Conservation (phyloP, 1,140 invertebrate genomes). For the Neodiprion fabricii region DNA sequence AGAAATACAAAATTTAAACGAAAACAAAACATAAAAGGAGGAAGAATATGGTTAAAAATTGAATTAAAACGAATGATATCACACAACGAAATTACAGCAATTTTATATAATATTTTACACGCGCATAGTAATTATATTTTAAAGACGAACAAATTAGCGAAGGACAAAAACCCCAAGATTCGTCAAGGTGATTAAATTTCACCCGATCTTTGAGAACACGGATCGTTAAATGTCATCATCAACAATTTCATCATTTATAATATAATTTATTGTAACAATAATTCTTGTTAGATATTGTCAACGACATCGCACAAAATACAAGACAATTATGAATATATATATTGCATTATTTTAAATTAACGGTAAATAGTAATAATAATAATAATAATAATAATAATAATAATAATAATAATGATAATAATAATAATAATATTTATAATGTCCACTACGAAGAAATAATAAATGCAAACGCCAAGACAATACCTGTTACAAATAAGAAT, state of each 20-base stretch:
- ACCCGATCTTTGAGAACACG: not conserved
- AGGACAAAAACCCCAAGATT: not conserved
- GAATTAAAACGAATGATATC: slow-evolving; percentile 14
- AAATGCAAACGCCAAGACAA: slow-evolving; percentile 2
- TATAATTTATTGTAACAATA: slow-evolving; percentile 5
- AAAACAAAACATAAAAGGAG: slow-evolving; percentile 3
- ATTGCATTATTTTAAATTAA: too few species aligned
- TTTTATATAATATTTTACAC: too few species aligned
- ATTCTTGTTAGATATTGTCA: not conserved
- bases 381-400: too few species aligned
- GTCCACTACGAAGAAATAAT: not conserved
- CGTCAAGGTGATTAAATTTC: not conserved
- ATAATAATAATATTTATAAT: not conserved
- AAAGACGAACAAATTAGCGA: not conserved
- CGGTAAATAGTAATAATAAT: too few species aligned
- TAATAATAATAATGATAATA: not conserved
- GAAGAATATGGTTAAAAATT: not conserved
- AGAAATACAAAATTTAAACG: not conserved
- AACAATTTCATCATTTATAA: slow-evolving; percentile 6
- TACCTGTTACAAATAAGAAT: slow-evolving; percentile 20
- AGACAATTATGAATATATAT: too few species aligned
- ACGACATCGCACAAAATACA: too few species aligned
- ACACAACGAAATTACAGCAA: not conserved
- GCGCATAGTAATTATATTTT: not conserved
- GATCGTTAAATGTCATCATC: not conserved